Base-by-base conservation (phyloP, 2,888 invertebrate genomes). In the Abscondita cerata region DNA sequence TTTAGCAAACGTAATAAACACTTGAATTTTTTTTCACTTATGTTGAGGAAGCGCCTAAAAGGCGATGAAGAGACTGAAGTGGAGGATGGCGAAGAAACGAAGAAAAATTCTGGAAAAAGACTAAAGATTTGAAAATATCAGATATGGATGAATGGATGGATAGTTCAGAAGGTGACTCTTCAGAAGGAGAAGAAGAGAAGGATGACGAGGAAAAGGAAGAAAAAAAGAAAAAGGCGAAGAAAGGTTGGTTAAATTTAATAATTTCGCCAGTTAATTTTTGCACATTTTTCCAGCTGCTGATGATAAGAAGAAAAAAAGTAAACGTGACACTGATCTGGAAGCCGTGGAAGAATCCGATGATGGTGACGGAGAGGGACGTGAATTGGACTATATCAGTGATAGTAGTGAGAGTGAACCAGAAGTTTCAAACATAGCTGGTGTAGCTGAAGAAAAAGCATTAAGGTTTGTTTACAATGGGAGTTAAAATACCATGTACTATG, bases 281-380 rank as follows among this genome's bases (percentile, higher is more conserved):
- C 6, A 25, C 6, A 56, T 58, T 25, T 25, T 47, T 52, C 59
- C 51, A 54, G 73, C 68, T 60, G 76, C 75, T 68, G 75, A 73
- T 11, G 84, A 83, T 12, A 85, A 84, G 13, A 84, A 85, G 53
- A 87, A 87, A 65, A 93, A 92, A 75, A 92, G 92, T 74, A 91
- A 92, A 81, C 89, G 89, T 57, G 90, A 89, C 66, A 90, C 92
- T 0, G 91, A 95, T 65, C 90, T 92, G 69, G 96, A 97, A 76
- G 96, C 96, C 0, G 87, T 92, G 56, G 97, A 98, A 78, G 98
- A 98, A 75, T 96, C 96, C 68, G 98, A 98, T 79, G 97, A 98
- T 78, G 97, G 96, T 0, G 97, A 98, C 78, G 96, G 94, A 73
- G 98, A 98, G 81, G 97, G 97, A 0, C 81, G 93, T 53, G 98